Conservation (phyloP, 1,140 invertebrate species). For the Diabrotica virgifera region DNA sequence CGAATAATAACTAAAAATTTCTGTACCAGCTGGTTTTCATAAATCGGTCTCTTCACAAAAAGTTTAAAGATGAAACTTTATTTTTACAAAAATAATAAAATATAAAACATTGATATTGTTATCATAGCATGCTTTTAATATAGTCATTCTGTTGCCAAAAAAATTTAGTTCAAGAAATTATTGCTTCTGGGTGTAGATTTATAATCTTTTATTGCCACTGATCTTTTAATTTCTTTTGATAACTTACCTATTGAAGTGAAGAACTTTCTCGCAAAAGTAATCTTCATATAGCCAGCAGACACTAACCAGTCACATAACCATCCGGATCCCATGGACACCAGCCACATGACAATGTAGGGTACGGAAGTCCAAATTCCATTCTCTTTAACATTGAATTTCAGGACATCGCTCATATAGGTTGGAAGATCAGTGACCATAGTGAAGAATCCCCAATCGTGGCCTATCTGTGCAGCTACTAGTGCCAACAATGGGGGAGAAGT, state of each 20-base stretch:
- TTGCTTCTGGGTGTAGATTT: too few species aligned
- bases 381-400: constrained; percentile 77
- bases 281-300: constrained; percentile 54
- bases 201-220: too few species aligned
- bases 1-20: too few species aligned
- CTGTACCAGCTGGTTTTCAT: too few species aligned
- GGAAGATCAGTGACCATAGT: constrained; percentile 91
- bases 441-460: constrained; percentile 94
- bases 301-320: constrained; percentile 67
- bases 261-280: constrained; percentile 65
- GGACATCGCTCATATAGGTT: constrained; percentile 86
- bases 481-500: constrained; percentile 78
- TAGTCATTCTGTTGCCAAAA: too few species aligned
- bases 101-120: too few species aligned
- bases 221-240: constrained; percentile 5
- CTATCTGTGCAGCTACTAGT: constrained; percentile 71
- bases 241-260: constrained; percentile 66
- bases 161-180: too few species aligned
- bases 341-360: constrained; percentile 73
- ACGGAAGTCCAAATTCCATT: constrained; percentile 67
- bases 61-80: too few species aligned
- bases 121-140: too few species aligned
- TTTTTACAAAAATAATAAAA: too few species aligned
- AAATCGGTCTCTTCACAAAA: too few species aligned
- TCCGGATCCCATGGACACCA: constrained; percentile 64